Conservation (phyloP, 1,140 invertebrate species). For the Diorhabda elongata region DNA sequence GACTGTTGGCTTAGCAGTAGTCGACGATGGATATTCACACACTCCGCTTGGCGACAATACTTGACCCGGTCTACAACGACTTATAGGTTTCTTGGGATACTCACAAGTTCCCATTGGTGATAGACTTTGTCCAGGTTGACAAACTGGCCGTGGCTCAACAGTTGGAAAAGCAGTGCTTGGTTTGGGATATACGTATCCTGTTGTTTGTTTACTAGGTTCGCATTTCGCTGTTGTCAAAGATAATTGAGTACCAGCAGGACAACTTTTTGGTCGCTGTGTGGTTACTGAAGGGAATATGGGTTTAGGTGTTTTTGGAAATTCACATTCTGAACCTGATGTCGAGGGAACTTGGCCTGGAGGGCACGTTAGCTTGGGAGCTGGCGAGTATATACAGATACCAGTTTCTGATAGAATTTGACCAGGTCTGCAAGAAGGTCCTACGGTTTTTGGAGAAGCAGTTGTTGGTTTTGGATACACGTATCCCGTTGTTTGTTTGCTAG, state of each 20-base stretch:
- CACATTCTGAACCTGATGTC: too few relatives aligned
- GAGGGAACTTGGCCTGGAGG: background rate
- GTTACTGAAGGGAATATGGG: too few relatives aligned
- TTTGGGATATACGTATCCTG: too few relatives aligned
- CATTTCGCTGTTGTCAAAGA: too few relatives aligned
- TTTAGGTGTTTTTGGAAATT: too few relatives aligned
- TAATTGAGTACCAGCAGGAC: too few relatives aligned
- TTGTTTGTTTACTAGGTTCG: too few relatives aligned
- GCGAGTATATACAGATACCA: background rate
- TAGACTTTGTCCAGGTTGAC: background rate
- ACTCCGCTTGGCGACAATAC: constrained; percentile 4
- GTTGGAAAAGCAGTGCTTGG: background rate
- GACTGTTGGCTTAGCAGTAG: background rate
- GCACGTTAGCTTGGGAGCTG: background rate
- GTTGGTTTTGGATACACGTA: background rate
- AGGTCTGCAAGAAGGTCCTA: background rate
- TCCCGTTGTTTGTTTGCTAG: background rate
- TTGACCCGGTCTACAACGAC: constrained; percentile 7
- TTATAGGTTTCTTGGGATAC: background rate
- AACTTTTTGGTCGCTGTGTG: too few relatives aligned
- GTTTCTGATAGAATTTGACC: constrained; percentile 7
- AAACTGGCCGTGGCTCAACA: background rate
- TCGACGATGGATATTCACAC: background rate
- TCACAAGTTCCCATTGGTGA: constrained; percentile 1
- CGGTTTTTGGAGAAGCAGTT: background rate